Percentiles rank a stretch among this genome's conserved stretches.
These are phyloP conservation scores for Taphrorychus bicolor DNA, from an alignment of 2,888 invertebrate species.

Conservation along the genomic window DNA sequence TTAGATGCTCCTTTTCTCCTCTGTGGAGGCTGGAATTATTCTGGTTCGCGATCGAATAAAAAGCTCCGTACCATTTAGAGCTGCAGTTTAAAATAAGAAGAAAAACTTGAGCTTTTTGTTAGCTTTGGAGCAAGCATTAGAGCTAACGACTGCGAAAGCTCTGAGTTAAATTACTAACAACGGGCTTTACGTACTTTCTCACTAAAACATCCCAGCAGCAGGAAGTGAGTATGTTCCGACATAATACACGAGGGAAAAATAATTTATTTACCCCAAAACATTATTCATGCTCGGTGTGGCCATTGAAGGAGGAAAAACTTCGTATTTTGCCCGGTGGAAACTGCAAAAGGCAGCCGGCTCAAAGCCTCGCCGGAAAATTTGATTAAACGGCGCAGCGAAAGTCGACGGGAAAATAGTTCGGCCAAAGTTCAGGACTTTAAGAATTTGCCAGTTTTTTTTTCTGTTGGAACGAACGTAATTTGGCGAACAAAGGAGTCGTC, in stretches of 20 bases:
- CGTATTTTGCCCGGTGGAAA: neutral
- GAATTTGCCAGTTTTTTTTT: neutral
- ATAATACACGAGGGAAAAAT: neutral
- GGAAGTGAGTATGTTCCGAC: neutral
- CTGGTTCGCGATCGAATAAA: neutral
- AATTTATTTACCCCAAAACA: neutral
- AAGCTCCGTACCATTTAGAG: neutral
- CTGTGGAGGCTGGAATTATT: neutral
- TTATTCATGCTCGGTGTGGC: neutral
- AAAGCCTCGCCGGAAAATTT: neutral
- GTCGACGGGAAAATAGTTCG: neutral
- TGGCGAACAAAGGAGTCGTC: neutral
- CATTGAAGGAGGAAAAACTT: neutral
- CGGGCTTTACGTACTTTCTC: neutral
- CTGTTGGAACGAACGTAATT: neutral
- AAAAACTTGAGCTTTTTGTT: neutral
- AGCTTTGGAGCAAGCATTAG: neutral
- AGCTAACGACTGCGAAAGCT: neutral
- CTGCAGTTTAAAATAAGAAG: neutral
- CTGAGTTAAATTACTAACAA: neutral
- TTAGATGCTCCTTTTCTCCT: slow-evolving; percentile 19
- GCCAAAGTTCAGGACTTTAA: neutral
- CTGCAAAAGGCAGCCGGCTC: slow-evolving; percentile 5
- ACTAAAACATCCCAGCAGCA: neutral
- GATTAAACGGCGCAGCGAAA: neutral